Conservation (phyloP, 2,888 invertebrate genomes). For the Blastobasis lacticolella region DNA sequence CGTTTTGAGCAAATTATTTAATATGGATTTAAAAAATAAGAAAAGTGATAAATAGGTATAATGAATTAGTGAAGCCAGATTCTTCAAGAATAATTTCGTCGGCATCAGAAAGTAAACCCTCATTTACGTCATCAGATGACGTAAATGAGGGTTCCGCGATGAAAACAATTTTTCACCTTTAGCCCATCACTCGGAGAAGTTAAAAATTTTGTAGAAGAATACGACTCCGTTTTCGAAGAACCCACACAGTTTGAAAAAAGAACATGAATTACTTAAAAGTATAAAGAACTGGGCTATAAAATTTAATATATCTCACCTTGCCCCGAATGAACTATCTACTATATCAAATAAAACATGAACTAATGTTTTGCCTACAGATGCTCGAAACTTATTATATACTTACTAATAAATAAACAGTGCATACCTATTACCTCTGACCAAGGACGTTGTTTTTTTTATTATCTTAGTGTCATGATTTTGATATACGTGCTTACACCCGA, state of each 20-base stretch:
- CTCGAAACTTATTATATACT: neutral
- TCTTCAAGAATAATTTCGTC: too few relatives aligned
- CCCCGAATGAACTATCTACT: conserved; percentile 1
- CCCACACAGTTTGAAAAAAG: neutral
- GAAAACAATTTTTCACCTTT: neutral
- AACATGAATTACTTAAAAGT: neutral
- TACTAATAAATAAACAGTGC: too few relatives aligned
- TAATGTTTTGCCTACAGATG: conserved; percentile 4
- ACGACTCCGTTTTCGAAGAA: neutral
- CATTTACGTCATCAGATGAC: neutral
- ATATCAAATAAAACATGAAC: conserved; percentile 1
- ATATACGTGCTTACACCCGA: too few relatives aligned
- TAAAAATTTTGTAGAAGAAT: neutral
- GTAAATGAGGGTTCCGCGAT: conserved; percentile 1
- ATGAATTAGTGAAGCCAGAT: neutral
- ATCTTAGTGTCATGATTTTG: too few relatives aligned
- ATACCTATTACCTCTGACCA: too few relatives aligned
- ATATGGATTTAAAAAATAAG: neutral
- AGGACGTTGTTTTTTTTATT: too few relatives aligned
- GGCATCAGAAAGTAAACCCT: too few relatives aligned
- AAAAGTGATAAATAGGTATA: neutral
- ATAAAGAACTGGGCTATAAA: too few relatives aligned
- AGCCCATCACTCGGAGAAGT: neutral
- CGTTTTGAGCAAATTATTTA: neutral
- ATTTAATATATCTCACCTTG: conserved; percentile 2